A percentile compares a stretch with the other conserved stretches of the same genome.
phyloP scores from a whole-genome alignment of 2,888 invertebrate species.

The Pristionchus fissidentatus region DNA sequence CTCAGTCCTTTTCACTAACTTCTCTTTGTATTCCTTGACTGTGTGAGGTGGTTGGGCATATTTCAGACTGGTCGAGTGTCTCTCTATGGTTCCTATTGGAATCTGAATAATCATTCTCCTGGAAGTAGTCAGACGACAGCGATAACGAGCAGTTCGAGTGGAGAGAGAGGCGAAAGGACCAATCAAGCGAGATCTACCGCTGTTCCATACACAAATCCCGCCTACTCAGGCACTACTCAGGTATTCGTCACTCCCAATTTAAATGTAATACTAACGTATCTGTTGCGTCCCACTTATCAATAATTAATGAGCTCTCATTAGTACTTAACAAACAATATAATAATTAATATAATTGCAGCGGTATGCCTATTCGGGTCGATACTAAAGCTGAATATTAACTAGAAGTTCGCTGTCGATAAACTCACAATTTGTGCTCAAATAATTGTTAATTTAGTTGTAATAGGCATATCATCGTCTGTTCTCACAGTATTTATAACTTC shows the following conservation, averaged over 20 bases:
- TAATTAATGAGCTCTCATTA: background rate
- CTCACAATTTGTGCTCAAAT: constrained; percentile 25
- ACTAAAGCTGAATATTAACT: constrained; percentile 50
- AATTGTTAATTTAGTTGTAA: background rate
- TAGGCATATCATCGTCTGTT: constrained; percentile 24
- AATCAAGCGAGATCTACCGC: background rate
- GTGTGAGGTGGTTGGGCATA: background rate
- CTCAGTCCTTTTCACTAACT: background rate
- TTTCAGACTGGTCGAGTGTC: constrained; percentile 70
- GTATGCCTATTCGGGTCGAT: constrained; percentile 63
- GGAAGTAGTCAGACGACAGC: constrained; percentile 19
- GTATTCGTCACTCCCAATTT: background rate
- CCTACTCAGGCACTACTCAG: constrained; percentile 40
- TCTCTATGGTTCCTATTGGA: constrained; percentile 75
- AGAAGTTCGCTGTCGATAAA: background rate
- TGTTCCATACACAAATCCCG: constrained; percentile 43
- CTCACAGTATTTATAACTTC: background rate
- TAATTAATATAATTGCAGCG: constrained; percentile 55
- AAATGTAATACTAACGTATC: background rate
- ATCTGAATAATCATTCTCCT: constrained; percentile 57
- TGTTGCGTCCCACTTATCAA: background rate
- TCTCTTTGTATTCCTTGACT: background rate
- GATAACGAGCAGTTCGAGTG: background rate
- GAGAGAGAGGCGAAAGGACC: background rate
- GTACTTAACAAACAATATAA: background rate